A percentile compares a stretch with the other conserved stretches of the same genome.
These are phyloP conservation scores for Zoanthus gigantus DNA, from an alignment of 92 coral and sea anemone genomes.

Conservation along the genomic window DNA sequence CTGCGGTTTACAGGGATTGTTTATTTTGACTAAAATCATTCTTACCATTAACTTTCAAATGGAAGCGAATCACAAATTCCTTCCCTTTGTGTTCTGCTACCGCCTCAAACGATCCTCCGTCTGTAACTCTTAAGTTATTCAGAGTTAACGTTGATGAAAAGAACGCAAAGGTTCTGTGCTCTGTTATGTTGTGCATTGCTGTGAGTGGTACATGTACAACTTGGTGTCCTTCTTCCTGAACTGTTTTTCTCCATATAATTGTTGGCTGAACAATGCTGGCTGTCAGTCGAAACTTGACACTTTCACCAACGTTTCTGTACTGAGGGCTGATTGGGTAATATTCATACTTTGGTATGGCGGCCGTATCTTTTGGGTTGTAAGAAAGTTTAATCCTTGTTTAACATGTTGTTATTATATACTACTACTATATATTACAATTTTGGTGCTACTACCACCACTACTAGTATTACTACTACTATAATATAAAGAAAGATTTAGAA, in stretches of 20 bases:
- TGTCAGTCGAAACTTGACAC: background rate
- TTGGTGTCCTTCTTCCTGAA: background rate
- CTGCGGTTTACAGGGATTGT: too few species aligned
- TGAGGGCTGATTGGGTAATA: background rate
- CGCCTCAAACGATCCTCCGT: slow-evolving; percentile 22
- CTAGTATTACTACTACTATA: background rate
- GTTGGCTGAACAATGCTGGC: slow-evolving; percentile 10
- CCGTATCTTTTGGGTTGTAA: background rate
- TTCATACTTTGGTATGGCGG: slow-evolving; percentile 23
- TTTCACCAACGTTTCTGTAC: slow-evolving; percentile 27
- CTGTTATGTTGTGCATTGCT: slow-evolving; percentile 7
- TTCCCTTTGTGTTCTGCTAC: slow-evolving; percentile 6
- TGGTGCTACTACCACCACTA: background rate
- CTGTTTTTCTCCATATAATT: slow-evolving; percentile 19
- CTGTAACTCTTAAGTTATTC: background rate
- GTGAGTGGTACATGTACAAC: background rate
- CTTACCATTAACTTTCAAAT: slow-evolving; percentile 27
- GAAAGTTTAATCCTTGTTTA: background rate
- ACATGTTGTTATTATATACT: too few species aligned
- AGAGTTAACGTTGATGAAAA: slow-evolving; percentile 33
- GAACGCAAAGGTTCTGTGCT: background rate
- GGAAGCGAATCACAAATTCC: background rate
- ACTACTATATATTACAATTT: background rate
- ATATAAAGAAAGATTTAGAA: too few species aligned
- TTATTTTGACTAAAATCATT: background rate